Percentiles rank a stretch among this genome's conserved stretches.
These are phyloP conservation scores for Melanchra persicariae DNA, from an alignment of 2,888 invertebrate genomes.

Conservation along the genomic window DNA sequence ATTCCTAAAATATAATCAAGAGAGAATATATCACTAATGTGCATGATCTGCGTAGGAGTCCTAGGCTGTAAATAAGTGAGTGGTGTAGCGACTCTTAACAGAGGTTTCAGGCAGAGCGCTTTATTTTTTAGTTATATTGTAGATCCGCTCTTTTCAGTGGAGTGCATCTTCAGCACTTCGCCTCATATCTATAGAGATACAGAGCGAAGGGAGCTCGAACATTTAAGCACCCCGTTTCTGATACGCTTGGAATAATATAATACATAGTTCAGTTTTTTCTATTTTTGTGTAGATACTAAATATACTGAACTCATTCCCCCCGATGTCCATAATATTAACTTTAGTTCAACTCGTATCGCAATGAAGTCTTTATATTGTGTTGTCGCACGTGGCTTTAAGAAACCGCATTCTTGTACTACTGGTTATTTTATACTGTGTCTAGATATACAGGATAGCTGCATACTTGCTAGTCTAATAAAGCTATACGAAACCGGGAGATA, in stretches of 20 bases:
- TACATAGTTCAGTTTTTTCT: too few relatives aligned
- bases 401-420: constrained; percentile 34
- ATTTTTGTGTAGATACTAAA: too few relatives aligned
- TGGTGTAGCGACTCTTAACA: background rate
- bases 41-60: constrained; percentile 1
- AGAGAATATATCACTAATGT: constrained; percentile 21
- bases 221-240: too few relatives aligned
- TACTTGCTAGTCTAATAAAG: background rate
- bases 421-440: constrained; percentile 8
- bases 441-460: background rate
- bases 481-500: background rate
- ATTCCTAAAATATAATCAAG: constrained; percentile 29
- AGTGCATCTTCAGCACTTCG: too few relatives aligned
- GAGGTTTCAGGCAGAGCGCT: too few relatives aligned
- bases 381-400: background rate
- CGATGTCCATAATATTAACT: too few relatives aligned
- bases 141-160: too few relatives aligned
- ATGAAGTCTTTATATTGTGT: background rate
- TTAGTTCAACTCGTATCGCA: background rate
- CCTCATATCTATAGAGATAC: too few relatives aligned
- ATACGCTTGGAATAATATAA: too few relatives aligned
- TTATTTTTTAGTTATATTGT: too few relatives aligned
- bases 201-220: too few relatives aligned
- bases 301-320: too few relatives aligned
- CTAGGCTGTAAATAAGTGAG: background rate